phyloP scores from a whole-genome alignment of 2,113 vertebrate genomes.

The Guaruba guarouba region DNA sequence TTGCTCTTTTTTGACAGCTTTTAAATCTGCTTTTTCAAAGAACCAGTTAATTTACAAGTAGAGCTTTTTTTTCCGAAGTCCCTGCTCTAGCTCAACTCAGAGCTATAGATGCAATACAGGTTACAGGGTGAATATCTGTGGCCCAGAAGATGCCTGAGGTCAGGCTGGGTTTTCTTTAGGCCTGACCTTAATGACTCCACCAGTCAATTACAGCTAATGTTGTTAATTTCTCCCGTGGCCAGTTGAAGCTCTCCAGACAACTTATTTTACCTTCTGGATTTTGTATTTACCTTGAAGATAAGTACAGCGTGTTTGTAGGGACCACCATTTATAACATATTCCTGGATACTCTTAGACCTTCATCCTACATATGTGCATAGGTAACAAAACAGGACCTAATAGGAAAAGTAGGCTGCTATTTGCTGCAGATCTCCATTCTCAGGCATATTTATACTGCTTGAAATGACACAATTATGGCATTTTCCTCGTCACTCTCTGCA shows the following conservation, averaged over 20 bases:
- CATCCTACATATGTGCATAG: not conserved
- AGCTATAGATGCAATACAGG: not conserved
- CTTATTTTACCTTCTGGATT: not conserved
- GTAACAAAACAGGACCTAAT: not conserved
- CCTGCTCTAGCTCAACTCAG: not conserved
- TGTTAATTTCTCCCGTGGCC: not conserved
- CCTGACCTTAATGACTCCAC: rapidly evolving
- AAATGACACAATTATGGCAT: too few relatives aligned
- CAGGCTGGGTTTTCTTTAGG: not conserved
- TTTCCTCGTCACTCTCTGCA: not conserved
- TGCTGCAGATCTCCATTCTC: not conserved
- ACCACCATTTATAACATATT: not conserved
- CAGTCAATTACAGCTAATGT: not conserved
- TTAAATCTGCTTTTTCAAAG: not conserved
- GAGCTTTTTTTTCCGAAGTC: not conserved
- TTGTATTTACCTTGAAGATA: not conserved
- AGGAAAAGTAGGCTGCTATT: not conserved
- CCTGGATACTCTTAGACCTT: not conserved
- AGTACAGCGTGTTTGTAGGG: not conserved
- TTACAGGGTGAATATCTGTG: not conserved
- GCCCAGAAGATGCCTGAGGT: not conserved
- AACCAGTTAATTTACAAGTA: not conserved
- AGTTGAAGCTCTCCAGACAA: not conserved
- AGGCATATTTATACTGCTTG: not conserved
- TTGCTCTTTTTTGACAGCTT: not conserved